Evolutionary conservation across 2,888 invertebrate species (phyloP), one percentile per base, ranked within the genome.

Genomic region (Aphodius granarius): DNA sequence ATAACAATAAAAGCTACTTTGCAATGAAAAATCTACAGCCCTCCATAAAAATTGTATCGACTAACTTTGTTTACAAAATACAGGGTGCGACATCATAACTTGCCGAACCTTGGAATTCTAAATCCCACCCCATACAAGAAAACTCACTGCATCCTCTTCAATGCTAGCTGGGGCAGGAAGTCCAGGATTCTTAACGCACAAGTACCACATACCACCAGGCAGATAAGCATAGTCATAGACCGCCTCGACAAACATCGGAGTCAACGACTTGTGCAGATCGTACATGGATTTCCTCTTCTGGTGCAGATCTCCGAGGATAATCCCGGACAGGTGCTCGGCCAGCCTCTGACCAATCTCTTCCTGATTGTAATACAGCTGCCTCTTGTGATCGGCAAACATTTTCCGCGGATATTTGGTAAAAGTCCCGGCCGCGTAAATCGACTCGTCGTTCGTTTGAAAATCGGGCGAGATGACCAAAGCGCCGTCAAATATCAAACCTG

Each of bases 131-230:
- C 1, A 3, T 65, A 2, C 1, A 65, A 65, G 13, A 65, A 65
- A 18, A 19, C 66, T 81, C 79, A 87, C 84, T 66, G 89, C 88
- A 43, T 43, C 43, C 43, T 43, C 43, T 43, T 13, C 43, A 0
- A 89, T 87, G 70, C 89, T 90, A 83, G 90, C 87, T 0, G 90
- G 89, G 16, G 89, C 82, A 16, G 87, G 87, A 13, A 83, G 86
- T 0, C 93, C 93, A 0, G 93, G 91, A 79, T 88, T 89, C 13
- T 87, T 85, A 0, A 93, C 83, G 63, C 89, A 88, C 79, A 93
- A 84, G 81, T 92, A 93, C 80, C 90, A 88, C 75, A 92, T 85
- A 0, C 89, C 89, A 0, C 92, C 92, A 0, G 93, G 92, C 0
- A 93, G 81, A 9, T 86, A 86, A 3, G 92, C 91, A 63, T 84